Conservation (phyloP, 2,113 vertebrate genomes). For the Raphicerus campestris region DNA sequence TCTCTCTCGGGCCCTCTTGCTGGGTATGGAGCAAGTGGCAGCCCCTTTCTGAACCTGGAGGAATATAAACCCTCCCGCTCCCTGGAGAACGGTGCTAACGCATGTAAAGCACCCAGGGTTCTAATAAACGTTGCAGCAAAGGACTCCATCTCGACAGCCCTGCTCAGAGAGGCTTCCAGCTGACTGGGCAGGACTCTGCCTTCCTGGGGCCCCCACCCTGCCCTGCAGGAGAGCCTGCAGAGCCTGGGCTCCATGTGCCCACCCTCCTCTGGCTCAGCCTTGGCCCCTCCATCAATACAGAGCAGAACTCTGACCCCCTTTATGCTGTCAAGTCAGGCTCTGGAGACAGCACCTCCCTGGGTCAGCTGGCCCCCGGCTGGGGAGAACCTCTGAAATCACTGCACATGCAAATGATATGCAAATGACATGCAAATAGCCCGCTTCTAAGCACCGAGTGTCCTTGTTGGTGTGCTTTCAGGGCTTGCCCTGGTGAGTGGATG, state of each 20-base stretch:
- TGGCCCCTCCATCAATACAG: background rate
- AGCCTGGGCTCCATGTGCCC: background rate
- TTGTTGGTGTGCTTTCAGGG: slow-evolving; percentile 3
- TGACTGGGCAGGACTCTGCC: background rate
- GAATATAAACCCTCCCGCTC: background rate
- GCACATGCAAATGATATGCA: slow-evolving; percentile 55
- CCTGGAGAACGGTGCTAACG: rapidly evolving
- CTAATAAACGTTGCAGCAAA: background rate
- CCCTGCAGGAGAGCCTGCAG: background rate
- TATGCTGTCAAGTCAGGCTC: background rate
- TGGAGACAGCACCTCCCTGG: background rate
- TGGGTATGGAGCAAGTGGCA: background rate
- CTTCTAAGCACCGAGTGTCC: background rate
- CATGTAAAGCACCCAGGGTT: rapidly evolving
- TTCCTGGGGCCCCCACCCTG: background rate
- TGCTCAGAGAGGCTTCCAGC: background rate
- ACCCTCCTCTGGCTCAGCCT: background rate
- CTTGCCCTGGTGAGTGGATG: background rate
- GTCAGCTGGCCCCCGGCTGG: background rate
- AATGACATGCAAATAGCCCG: background rate
- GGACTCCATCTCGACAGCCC: background rate
- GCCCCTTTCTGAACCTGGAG: background rate
- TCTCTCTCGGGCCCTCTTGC: background rate
- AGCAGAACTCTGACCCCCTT: background rate
- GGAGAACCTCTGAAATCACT: background rate